A percentile compares a stretch with the other conserved stretches of the same genome.
Evolutionary conservation across 2,797 vertebrate species (phyloP).

Genomic region (Xenops minutus): DNA sequence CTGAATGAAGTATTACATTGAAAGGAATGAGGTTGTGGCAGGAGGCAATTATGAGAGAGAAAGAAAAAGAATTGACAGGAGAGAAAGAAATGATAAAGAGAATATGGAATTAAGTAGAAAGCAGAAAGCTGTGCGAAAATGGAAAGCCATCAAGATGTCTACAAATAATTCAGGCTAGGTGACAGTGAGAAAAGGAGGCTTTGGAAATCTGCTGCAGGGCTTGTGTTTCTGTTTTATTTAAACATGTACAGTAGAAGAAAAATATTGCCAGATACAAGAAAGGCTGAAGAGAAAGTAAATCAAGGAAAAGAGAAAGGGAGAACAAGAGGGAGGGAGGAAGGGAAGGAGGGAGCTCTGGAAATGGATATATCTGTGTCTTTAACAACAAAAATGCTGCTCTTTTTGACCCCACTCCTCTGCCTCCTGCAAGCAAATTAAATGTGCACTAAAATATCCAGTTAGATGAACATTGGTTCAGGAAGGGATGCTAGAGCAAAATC

Average conservation of each 20-base stretch:
- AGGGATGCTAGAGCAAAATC: neutral
- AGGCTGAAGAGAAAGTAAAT: neutral
- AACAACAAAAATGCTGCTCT: neutral
- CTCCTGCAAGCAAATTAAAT: neutral
- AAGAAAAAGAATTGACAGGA: neutral
- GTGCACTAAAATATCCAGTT: neutral
- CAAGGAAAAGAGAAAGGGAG: neutral
- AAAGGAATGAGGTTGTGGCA: neutral
- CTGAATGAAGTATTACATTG: neutral
- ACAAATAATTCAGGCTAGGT: neutral
- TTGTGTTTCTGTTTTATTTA: neutral
- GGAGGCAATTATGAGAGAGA: neutral
- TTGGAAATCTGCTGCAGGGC: neutral
- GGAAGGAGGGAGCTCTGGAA: neutral
- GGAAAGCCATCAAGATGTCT: neutral
- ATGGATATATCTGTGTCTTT: neutral
- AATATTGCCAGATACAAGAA: neutral
- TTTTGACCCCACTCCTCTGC: neutral
- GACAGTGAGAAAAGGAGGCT: neutral
- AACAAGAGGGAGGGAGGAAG: neutral
- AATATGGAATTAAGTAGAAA: neutral
- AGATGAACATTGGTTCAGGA: neutral
- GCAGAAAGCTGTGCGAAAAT: neutral
- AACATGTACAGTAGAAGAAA: neutral
- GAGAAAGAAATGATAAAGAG: neutral